Percentiles rank a stretch among this genome's conserved stretches.
phyloP scores from a whole-genome alignment of 2,113 vertebrate genomes.

The Clarias batrachus region DNA sequence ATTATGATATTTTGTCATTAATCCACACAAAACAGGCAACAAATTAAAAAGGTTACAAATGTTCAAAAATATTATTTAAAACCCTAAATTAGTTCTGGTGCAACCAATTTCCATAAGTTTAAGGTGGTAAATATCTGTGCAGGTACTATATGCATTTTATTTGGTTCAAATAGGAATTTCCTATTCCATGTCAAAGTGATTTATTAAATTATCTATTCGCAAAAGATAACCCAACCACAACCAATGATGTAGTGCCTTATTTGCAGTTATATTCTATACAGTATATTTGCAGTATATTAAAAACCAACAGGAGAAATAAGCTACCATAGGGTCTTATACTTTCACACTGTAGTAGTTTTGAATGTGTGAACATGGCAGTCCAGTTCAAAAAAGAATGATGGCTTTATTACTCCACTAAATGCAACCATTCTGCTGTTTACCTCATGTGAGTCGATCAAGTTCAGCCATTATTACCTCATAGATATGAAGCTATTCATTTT shows the following conservation, averaged over 20 bases:
- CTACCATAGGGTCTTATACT: background rate
- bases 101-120: background rate
- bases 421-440: constrained; percentile 11
- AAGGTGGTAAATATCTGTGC: background rate
- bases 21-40: background rate
- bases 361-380: constrained; percentile 24
- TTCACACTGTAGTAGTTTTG: constrained; percentile 27
- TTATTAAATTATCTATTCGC: background rate
- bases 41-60: background rate
- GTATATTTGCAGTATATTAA: background rate
- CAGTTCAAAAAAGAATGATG: constrained; percentile 27
- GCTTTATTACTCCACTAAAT: constrained; percentile 32
- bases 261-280: background rate
- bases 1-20: background rate
- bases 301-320: constrained; percentile 10
- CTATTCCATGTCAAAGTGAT: background rate
- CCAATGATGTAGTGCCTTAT: background rate
- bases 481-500: constrained; percentile 43
- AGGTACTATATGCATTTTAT: background rate
- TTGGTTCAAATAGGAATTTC: background rate
- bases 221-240: background rate
- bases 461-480: constrained; percentile 25
- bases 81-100: background rate
- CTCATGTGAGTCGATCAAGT: constrained; percentile 24
- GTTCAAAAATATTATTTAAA: too few species aligned